Evolutionary conservation across 2,888 invertebrate species (phyloP), one percentile per base, ranked within the genome.

Genomic region (Catocala sponsa): DNA sequence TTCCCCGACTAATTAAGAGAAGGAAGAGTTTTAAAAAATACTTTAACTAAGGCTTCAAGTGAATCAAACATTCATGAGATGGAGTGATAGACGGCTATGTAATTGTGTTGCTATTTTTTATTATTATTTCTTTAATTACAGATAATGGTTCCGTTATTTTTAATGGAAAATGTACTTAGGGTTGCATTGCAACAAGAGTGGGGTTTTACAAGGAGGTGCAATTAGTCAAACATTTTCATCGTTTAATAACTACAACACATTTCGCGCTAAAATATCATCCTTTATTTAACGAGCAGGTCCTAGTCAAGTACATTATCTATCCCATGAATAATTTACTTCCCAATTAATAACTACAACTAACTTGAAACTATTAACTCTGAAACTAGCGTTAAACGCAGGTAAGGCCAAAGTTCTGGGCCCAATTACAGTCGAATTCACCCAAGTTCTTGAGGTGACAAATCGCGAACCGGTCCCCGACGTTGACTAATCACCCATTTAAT

Each of bases 401-500:
- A 88, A 78, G 79, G 81, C 74, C 84, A 86, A 93, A 94, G 87
- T 92, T 92, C 89, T 84, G 81, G 80, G 81, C 87, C 89, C 93
- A 92, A 93, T 94, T 94, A 92, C 88, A 90, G 90, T 86, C 84
- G 89, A 92, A 92, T 93, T 92, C 91, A 91, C 88, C 89, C 83
- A 86, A 84, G 86, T 85, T 83, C 82, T 85, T 74, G 88, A 92
- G 91, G 91, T 93, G 94, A 94, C 94, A 94, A 94, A 94, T 93
- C 94, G 93, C 85, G 86, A 89, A 86, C 80, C 86, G 89, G 90
- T 92, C 90, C 87, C 85, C 87, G 94, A 94, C 94, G 83, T 91
- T 93, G 94, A 94, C 90, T 94, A 94, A 94, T 94, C 87, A 89
- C 87, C 84, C 83, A 80, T 92, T 94, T 94, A 94, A 94, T 93